Conservation (phyloP, 1,140 invertebrate species). For the Armadillidium nasatum region DNA sequence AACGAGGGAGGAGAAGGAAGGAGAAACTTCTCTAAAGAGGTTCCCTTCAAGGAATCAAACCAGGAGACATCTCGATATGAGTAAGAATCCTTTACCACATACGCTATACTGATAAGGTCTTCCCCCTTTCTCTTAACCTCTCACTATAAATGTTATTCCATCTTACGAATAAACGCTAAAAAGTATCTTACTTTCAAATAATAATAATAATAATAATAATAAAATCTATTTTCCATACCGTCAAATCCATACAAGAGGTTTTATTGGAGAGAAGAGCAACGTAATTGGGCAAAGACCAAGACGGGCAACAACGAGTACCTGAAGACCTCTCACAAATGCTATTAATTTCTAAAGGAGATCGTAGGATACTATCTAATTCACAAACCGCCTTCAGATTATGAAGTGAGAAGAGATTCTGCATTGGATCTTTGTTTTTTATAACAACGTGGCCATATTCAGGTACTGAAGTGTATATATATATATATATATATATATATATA, state of each 20-base stretch:
- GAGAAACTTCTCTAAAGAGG: too few relatives aligned
- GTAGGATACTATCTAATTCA: conserved; percentile 64
- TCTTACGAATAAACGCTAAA: conserved; percentile 1
- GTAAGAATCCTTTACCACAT: too few relatives aligned
- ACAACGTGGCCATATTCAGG: conserved; percentile 72
- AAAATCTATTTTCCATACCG: conserved; percentile 53
- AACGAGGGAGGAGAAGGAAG: too few relatives aligned
- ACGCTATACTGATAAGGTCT: neutral
- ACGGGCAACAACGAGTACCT: conserved; percentile 65
- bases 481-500: conserved; percentile 33
- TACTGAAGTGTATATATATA: too few relatives aligned
- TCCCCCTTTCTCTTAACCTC: neutral
- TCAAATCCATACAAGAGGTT: conserved; percentile 72
- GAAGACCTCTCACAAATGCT: conserved; percentile 65
- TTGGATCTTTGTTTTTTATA: conserved; percentile 53
- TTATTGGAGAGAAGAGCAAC: conserved; percentile 75
- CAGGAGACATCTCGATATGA: too few relatives aligned
- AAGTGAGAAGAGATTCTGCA: conserved; percentile 63
- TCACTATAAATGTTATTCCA: neutral
- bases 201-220: too few relatives aligned
- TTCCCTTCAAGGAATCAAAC: too few relatives aligned
- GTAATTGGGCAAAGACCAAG: conserved; percentile 89
- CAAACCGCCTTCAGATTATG: conserved; percentile 72
- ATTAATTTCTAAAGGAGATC: conserved; percentile 57
- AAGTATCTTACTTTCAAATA: too few relatives aligned